Conservation (phyloP, 2,797 vertebrate genomes). For the Pachyuromys duprasi region DNA sequence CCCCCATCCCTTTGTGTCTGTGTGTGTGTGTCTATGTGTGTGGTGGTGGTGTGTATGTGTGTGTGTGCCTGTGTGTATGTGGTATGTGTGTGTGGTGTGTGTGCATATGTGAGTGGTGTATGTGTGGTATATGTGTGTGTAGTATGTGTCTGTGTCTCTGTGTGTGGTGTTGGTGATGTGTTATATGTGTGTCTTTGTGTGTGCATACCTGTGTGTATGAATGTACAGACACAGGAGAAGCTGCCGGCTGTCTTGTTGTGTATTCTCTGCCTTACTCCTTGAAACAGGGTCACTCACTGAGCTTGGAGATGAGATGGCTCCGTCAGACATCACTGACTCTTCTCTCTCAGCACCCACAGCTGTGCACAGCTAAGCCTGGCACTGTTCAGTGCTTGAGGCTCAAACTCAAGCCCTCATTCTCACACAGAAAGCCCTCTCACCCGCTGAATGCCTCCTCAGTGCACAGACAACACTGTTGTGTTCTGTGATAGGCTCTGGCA, state of each 20-base stretch:
- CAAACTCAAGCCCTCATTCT: not conserved
- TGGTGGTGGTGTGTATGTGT: too few species aligned
- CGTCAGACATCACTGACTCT: not conserved
- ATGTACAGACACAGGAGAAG: not conserved
- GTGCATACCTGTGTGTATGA: too few species aligned
- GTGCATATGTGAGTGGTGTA: too few species aligned
- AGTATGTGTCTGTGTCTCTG: too few species aligned
- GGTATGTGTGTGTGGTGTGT: too few species aligned
- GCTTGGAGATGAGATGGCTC: not conserved
- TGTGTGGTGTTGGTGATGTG: too few species aligned
- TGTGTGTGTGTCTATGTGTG: not conserved
- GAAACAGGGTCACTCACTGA: not conserved
- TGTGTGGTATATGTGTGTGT: too few species aligned
- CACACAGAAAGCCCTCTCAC: not conserved
- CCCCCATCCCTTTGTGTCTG: not conserved
- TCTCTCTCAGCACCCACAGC: too few species aligned
- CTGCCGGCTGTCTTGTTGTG: not conserved
- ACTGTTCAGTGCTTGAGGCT: not conserved
- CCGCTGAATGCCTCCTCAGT: not conserved
- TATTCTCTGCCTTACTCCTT: not conserved
- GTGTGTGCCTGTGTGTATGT: too few species aligned
- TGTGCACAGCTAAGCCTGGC: not conserved
- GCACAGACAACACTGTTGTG: not conserved
- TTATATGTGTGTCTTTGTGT: too few species aligned
- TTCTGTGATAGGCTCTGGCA: not conserved